A percentile compares a stretch with the other conserved stretches of the same genome.
phyloP scores from a whole-genome alignment of 1,140 invertebrate species.

The Lucilia cuprina region DNA sequence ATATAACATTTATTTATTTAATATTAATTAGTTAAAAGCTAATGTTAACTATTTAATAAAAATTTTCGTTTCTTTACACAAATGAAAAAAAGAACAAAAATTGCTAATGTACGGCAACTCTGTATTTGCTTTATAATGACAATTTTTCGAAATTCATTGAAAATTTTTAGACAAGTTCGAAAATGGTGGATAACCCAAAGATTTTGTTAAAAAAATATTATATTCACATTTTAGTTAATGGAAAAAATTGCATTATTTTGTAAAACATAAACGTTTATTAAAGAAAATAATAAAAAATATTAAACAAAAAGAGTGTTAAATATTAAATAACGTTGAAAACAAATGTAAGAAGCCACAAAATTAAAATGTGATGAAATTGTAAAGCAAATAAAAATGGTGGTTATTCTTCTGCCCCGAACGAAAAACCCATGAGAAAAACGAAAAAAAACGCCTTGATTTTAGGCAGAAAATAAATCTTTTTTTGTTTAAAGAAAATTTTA shows the following conservation, averaged over 20 bases:
- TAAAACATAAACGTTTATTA: background rate
- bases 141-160: slow-evolving; percentile 11
- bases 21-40: background rate
- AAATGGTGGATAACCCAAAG: slow-evolving; percentile 13
- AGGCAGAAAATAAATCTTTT: background rate
- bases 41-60: too few species aligned
- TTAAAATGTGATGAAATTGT: slow-evolving; percentile 12
- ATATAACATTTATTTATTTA: background rate
- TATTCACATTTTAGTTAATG: slow-evolving; percentile 9
- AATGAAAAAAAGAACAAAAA: background rate
- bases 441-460: background rate
- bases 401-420: slow-evolving; percentile 9
- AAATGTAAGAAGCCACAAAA: slow-evolving; percentile 6
- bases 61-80: background rate
- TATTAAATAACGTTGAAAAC: background rate
- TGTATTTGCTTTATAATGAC: background rate
- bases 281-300: background rate
- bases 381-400: slow-evolving; percentile 5
- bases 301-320: background rate
- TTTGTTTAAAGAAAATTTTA: background rate
- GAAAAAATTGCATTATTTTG: background rate
- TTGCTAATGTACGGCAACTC: background rate
- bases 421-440: background rate
- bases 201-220: background rate
- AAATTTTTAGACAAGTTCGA: background rate